Base-by-base conservation (phyloP, 2,113 vertebrate genomes). In the Actinemys pallida region DNA sequence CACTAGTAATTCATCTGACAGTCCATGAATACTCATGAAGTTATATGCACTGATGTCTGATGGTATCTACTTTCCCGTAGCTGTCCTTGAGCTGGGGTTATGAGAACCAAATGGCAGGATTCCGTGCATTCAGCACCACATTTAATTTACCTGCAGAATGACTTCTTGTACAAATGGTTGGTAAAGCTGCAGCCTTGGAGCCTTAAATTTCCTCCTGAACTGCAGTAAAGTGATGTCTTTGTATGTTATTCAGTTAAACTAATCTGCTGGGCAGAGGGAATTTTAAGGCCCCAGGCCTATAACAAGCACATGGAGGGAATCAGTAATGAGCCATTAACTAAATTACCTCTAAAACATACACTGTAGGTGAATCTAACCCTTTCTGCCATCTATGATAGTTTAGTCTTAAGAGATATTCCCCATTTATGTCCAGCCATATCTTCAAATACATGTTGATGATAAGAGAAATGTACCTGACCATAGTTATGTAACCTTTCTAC, bases 121-220 rank as follows among this genome's bases (percentile, higher is more conserved):
- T 29, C 22, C 50, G 53, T 35, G 22, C 57, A 22, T 49, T 97
- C 39, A 75, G 93, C 90, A 80, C 53, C 19, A 24, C 45, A 42
- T 53, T 35, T 83, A 57, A 92, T 90, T 93, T 95, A 92, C 87
- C 91, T 86, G 49, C 79, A 42, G 89, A 20, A 1, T 86, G 35
- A 76, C 59, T 92, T 80, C 65, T 79, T 25, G 84, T 94, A 42
- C 45, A 50, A 89, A 78, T 78, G 50, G 83, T 8, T 76, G 49
- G 62, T 16, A 81, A 85, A 76, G 27, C 75, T 13, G 89, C 83
- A 84, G 1, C 19, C 78, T 84, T 78, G 29, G 45, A 83, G 92
- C 56, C 5, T 97, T 93, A 84, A 62, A 89, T 94, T 90, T 91
- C 50, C 53, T 65, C 57, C 24, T 42, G 81, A 89, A 31, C n/a